Conservation (phyloP, 30 jellyfish, hydroid and myxozoan genomes). For the Clytia hemisphaerica region DNA sequence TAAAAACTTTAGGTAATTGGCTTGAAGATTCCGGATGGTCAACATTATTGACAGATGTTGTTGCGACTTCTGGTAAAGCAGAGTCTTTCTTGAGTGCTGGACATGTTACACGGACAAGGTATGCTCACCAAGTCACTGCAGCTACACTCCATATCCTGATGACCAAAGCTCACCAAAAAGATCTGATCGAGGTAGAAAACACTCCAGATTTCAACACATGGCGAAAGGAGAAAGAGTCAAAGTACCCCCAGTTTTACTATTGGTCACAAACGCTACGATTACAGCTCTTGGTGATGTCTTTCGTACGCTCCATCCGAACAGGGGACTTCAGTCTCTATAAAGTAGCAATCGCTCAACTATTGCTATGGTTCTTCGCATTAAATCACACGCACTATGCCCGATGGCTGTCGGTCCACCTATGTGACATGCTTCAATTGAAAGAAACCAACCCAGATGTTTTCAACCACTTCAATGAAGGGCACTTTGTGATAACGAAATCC, state of each 20-base stretch:
- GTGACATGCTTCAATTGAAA: constrained; percentile 21
- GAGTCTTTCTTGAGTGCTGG: constrained; percentile 40
- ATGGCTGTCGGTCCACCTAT: constrained; percentile 36
- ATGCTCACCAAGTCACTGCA: constrained; percentile 43
- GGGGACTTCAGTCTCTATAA: constrained; percentile 18
- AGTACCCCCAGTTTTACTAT: neutral
- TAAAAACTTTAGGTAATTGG: neutral
- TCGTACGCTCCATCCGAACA: constrained; percentile 25
- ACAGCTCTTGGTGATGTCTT: constrained; percentile 9
- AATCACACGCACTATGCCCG: constrained; percentile 24
- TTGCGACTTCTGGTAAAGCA: constrained; percentile 40
- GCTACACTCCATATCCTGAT: too few relatives aligned
- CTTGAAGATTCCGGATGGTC: constrained; percentile 48
- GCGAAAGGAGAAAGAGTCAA: too few relatives aligned
- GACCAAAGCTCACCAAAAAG: too few relatives aligned
- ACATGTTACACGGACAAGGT: constrained; percentile 45
- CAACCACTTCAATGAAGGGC: constrained; percentile 25
- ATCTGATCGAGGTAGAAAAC: too few relatives aligned
- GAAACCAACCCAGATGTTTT: neutral
- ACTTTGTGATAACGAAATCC: constrained; percentile 12
- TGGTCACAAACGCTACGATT: constrained; percentile 29
- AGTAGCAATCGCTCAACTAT: constrained; percentile 10
- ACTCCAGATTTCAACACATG: too few relatives aligned
- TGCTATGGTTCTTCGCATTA: constrained; percentile 33
- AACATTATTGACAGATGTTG: constrained; percentile 18